Conservation (phyloP, 1,140 invertebrate species). For the Lordiphosa clarofinis region DNA sequence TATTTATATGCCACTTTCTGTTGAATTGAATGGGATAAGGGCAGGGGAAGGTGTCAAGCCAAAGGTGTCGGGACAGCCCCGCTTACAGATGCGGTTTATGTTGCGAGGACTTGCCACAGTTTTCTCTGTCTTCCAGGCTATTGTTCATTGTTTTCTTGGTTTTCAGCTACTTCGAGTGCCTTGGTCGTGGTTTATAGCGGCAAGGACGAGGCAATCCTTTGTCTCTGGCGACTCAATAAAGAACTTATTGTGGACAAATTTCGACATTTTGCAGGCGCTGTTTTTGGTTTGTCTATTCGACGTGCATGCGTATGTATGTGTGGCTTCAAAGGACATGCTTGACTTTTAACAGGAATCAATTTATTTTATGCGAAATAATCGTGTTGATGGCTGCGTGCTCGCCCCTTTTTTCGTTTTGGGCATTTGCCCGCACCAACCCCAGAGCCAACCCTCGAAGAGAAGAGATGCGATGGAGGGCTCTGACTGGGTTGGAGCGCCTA, state of each 20-base stretch:
- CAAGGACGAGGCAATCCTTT: constrained; percentile 55
- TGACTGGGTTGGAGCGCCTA: constrained; percentile 60
- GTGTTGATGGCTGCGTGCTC: constrained; percentile 78
- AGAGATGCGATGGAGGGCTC: constrained; percentile 40
- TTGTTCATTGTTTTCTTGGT: constrained; percentile 54
- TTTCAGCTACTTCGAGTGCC: constrained; percentile 51
- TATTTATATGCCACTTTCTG: constrained; percentile 72
- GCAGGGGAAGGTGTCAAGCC: constrained; percentile 64
- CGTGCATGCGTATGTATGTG: constrained; percentile 20
- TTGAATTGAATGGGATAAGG: constrained; percentile 45
- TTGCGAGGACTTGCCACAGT: constrained; percentile 65
- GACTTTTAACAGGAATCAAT: constrained; percentile 79
- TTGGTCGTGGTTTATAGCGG: constrained; percentile 30
- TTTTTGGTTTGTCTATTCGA: constrained; percentile 42
- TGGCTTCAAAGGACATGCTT: constrained; percentile 62
- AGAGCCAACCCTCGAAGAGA: constrained; percentile 43
- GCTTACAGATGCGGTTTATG: constrained; percentile 28
- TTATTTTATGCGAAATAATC: constrained; percentile 80
- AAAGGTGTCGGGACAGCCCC: constrained; percentile 50
- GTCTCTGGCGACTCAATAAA: constrained; percentile 71
- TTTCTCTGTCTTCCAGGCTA: constrained; percentile 31
- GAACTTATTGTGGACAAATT: constrained; percentile 78
- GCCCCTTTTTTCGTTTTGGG: constrained; percentile 59
- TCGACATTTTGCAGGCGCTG: constrained; percentile 70
- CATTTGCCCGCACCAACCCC: constrained; percentile 46